Evolutionary conservation across 2,113 vertebrate species (phyloP), one percentile per base, ranked within the genome.

Genomic region (Vidua chalybeata): DNA sequence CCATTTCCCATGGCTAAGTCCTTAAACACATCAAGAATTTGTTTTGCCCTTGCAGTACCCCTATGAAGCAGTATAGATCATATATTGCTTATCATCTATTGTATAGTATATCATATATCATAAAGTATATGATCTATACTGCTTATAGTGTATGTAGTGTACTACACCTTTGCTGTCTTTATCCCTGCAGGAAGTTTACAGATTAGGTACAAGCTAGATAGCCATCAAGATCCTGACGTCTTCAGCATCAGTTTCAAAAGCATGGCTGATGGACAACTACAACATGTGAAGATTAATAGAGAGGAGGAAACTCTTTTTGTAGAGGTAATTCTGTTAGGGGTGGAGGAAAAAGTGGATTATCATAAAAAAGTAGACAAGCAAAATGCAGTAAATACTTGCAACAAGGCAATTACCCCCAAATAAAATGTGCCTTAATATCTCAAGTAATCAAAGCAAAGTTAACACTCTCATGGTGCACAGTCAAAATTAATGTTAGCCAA

Each of bases 241-340:
- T 85, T 98, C 84, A 97, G 55, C 67, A 96, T 98, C 79, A 96
- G 93, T 90, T 93, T 95, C 48, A 98, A 97, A 97, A 98, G 39
- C 77, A 89, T 98, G 97, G 98, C 98, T 24, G 97, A 99, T 73
- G 98, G 98, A 72, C 97, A 98, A 2, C 97, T 98, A 43, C 98
- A 98, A 46, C 97, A 90, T 0, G 31, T 99, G 71, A 95, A 96
- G 81, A 98, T 99, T 69, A 96, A 97, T n/a, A 98, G 98, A 96
- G 97, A 98, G 39, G 97, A 97, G 55, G 97, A 97, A 43, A 75
- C 78, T 18, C 92, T 98, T 54, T 97, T 96, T 90, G 94, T 98
- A 43, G 98, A 98, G 98, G 98, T 99, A 98, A 97, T 20, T 23
- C 3, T 24, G 11, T 43, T 71, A 13, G 7, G 20, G 9, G 3